Percentiles rank a stretch among this genome's conserved stretches.
Conservation (phyloP, 1,140 invertebrate species). For the Luehdorfia chinensis region DNA sequence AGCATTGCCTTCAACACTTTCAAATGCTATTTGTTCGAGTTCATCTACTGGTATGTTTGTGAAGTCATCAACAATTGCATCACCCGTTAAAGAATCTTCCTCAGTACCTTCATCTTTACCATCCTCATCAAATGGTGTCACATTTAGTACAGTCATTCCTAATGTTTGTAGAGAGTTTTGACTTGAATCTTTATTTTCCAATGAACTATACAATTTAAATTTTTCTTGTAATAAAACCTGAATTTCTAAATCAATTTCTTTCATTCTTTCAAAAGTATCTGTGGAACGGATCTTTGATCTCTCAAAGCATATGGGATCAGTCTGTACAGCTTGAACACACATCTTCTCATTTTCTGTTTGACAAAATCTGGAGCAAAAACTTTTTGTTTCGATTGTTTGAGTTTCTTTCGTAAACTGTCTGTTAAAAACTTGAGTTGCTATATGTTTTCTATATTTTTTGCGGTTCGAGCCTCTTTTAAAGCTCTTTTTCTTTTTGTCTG, state of each 20-base stretch:
- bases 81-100: constrained; percentile 26
- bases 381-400: constrained; percentile 40
- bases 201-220: constrained; percentile 67
- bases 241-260: constrained; percentile 74
- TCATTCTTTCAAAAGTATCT: constrained; percentile 66
- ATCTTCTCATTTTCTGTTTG: constrained; percentile 45
- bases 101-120: constrained; percentile 25
- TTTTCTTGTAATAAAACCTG: constrained; percentile 71
- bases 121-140: constrained; percentile 31
- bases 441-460: constrained; percentile 25
- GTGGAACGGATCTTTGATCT: constrained; percentile 27
- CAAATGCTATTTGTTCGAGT: constrained; percentile 58
- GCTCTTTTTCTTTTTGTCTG: constrained; percentile 19
- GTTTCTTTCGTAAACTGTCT: constrained; percentile 43
- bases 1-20: constrained; percentile 35
- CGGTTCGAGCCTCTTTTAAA: constrained; percentile 5
- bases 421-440: constrained; percentile 32
- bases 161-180: constrained; percentile 41
- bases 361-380: constrained; percentile 31
- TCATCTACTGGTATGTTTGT: constrained; percentile 61
- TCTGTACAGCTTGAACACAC: constrained; percentile 38
- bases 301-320: constrained; percentile 27
- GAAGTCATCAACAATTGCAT: constrained; percentile 56
- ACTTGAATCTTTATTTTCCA: constrained; percentile 49
- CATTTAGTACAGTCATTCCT: constrained; percentile 62